Evolutionary conservation across 1,140 invertebrate species (phyloP), one percentile per base, ranked within the genome.

Genomic region (Macrocentrus cingulum): DNA sequence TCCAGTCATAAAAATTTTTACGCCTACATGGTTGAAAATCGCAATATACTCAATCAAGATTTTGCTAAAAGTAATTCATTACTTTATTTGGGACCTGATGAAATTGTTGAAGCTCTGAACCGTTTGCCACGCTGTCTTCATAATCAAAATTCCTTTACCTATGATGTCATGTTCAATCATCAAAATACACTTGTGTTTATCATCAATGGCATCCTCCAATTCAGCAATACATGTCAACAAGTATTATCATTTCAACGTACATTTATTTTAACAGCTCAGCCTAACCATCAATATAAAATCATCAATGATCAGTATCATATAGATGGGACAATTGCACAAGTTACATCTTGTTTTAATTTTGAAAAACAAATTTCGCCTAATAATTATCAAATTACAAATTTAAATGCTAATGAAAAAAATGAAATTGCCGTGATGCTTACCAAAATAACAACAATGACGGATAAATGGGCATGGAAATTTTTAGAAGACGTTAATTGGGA

Each of bases 211-310:
- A 13, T 74, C 1, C 73, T 78, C 5, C 71, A 69, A 4, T 4
- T 53, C 1, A 61, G 53, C 7, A 59, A 42, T 11, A 5, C 34
- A 19, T 41, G 50, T 1, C 18, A 37, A 16, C 66, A 72, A 42
- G 19, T 69, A 13, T 60, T 72, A 13, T 56, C 65, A 5, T 79
- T 79, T 22, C 74, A 64, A 5, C 66, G 77, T 46, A 77, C 75
- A 0, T 80, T 80, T 29, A 45, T 76, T 1, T 34, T 80, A 8
- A 6, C 56, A 4, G 59, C 55, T 16, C 16, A 63, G 1, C 63
- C 64, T 1, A 69, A 77, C 0, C 63, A 76, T 29, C 76, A 80
- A 8, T 80, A 68, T 23, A 72, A 70, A 46, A 76, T 80, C 34
- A 3, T 74, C 3, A 80, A 80, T 53, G 77, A 80, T 61, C 72